phyloP scores from a whole-genome alignment of 2,113 vertebrate species.

The Speoplatyrhinus poulsoni region DNA sequence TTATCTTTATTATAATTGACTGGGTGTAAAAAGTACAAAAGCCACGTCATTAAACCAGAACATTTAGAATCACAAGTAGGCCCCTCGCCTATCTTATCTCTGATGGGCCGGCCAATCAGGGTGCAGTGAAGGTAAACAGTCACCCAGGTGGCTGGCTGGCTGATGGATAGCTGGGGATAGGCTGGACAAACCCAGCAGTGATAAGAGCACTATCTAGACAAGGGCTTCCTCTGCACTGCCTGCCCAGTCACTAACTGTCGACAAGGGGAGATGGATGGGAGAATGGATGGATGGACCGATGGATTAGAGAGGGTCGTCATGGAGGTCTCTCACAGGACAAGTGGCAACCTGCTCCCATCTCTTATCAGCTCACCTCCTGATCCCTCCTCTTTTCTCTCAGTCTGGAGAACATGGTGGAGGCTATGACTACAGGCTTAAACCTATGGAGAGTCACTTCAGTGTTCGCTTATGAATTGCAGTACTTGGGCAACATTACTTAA shows the following conservation, averaged over 20 bases:
- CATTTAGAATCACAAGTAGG: slow-evolving; percentile 22
- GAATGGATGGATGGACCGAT: slow-evolving; percentile 47
- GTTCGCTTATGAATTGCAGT: neutral
- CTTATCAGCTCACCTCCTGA: slow-evolving; percentile 66
- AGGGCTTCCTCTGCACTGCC: slow-evolving; percentile 69
- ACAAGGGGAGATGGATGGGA: slow-evolving; percentile 66
- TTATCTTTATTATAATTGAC: neutral
- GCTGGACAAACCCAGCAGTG: slow-evolving; percentile 47
- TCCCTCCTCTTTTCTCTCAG: slow-evolving; percentile 31
- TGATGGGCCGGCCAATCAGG: slow-evolving; percentile 39
- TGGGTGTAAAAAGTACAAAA: neutral
- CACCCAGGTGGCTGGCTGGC: slow-evolving; percentile 63
- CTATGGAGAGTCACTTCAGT: neutral
- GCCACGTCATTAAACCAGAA: slow-evolving; percentile 4
- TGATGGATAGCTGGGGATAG: slow-evolving; percentile 72
- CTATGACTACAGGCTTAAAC: neutral
- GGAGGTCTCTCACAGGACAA: slow-evolving; percentile 56
- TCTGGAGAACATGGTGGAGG: neutral
- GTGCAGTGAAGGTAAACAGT: slow-evolving; percentile 59
- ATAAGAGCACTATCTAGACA: slow-evolving; percentile 76
- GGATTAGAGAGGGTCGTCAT: slow-evolving; percentile 50
- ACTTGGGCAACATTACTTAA: neutral
- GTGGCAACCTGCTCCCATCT: slow-evolving; percentile 55
- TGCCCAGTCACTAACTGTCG: slow-evolving; percentile 61
- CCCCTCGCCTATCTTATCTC: slow-evolving; percentile 49